Conservation (phyloP, 2,797 vertebrate genomes). For the Micromesistius poutassou region DNA sequence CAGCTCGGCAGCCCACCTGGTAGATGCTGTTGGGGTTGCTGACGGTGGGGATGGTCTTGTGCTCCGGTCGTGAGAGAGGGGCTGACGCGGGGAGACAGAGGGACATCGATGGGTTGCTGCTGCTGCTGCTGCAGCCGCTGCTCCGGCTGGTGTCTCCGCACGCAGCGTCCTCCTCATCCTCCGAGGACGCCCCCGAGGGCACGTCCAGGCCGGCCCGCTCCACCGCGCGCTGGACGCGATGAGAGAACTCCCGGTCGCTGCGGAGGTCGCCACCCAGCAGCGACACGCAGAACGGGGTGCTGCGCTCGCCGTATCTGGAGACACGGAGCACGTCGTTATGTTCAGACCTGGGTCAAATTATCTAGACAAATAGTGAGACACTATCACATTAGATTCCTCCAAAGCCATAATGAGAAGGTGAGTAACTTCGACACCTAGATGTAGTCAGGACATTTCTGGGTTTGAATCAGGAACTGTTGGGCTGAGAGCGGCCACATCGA, state of each 20-base stretch:
- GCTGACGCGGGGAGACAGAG: conserved; percentile 4
- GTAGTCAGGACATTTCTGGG: not conserved
- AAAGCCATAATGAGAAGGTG: not conserved
- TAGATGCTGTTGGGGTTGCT: conserved; percentile 96
- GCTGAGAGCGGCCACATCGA: not conserved
- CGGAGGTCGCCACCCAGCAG: conserved; percentile 63
- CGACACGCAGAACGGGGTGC: conserved; percentile 81
- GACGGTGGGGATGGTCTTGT: conserved; percentile 86
- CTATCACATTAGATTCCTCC: too few species aligned
- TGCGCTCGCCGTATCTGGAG: conserved; percentile 87
- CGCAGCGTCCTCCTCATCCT: conserved; percentile 69
- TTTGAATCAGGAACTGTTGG: not conserved
- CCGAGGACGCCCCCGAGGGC: conserved; percentile 76
- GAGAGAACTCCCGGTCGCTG: conserved; percentile 74
- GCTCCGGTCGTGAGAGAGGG: conserved; percentile 48
- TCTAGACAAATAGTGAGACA: too few species aligned
- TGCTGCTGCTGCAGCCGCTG: conserved; percentile 41
- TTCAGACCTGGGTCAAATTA: too few species aligned
- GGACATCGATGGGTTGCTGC: conserved; percentile 26
- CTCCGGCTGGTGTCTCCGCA: conserved; percentile 36
- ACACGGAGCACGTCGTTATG: not conserved
- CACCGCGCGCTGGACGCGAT: conserved; percentile 80
- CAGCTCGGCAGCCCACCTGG: conserved; percentile 70
- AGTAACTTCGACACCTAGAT: not conserved
- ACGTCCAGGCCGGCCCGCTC: conserved; percentile 78